Percentiles rank a stretch among this genome's conserved stretches.
Conservation (phyloP, 2,888 invertebrate species). For the Sinohyriopsis cumingii region DNA sequence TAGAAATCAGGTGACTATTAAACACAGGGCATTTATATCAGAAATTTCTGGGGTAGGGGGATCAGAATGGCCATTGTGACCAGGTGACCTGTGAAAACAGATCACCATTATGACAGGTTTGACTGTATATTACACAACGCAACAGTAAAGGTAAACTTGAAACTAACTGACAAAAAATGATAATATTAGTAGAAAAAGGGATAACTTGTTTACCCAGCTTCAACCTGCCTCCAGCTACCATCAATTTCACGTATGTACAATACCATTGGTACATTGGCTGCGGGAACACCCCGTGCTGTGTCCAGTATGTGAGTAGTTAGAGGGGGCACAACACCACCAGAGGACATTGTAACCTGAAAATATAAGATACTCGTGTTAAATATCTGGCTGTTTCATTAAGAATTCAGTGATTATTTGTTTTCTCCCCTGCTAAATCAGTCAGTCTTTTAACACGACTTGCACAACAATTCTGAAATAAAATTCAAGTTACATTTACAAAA, state of each 20-base stretch:
- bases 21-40: too few relatives aligned
- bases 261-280: conserved; percentile 35
- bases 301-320: conserved; percentile 49
- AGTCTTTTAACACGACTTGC: background rate
- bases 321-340: conserved; percentile 29
- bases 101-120: too few relatives aligned
- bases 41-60: too few relatives aligned
- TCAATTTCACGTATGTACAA: conserved; percentile 25
- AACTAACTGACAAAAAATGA: too few relatives aligned
- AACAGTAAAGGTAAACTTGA: too few relatives aligned
- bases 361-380: background rate
- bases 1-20: too few relatives aligned
- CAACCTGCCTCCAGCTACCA: conserved; percentile 29
- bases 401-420: background rate
- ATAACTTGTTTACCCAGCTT: conserved; percentile 25
- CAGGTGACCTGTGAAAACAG: too few relatives aligned
- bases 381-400: background rate
- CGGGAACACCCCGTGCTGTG: conserved; percentile 42
- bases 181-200: too few relatives aligned
- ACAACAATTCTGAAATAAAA: too few relatives aligned
- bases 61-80: too few relatives aligned
- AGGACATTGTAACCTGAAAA: conserved; percentile 42
- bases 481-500: too few relatives aligned
- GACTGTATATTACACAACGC: too few relatives aligned
- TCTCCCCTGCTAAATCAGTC: background rate